These are phyloP conservation scores for Sus cebifrons DNA, from an alignment of 2,797 vertebrate genomes.

Conservation along the genomic window DNA sequence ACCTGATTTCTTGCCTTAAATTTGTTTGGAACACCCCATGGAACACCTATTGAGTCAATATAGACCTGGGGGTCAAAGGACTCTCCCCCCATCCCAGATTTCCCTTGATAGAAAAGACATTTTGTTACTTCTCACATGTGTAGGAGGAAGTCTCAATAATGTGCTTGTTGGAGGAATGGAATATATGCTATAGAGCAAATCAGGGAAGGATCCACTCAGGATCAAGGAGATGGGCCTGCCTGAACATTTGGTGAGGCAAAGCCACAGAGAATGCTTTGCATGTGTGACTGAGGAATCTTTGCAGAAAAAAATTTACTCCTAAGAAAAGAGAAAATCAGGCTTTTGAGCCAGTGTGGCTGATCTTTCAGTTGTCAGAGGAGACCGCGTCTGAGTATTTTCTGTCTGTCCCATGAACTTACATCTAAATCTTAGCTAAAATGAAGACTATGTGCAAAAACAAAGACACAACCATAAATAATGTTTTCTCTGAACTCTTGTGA, in stretches of 20 bases:
- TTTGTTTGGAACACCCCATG: no score
- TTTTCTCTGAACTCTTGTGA: not conserved
- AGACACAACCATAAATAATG: not conserved
- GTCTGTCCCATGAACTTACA: no score
- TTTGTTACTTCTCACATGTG: no score
- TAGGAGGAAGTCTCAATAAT: not conserved
- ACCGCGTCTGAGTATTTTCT: not conserved
- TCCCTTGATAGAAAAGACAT: no score
- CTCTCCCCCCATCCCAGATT: no score
- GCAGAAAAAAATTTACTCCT: not conserved
- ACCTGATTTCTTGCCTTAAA: no score
- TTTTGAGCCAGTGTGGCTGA: fast-evolving
- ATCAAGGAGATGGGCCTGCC: not conserved
- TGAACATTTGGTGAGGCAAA: no score
- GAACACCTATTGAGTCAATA: no score
- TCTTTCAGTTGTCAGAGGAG: not conserved
- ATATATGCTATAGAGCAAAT: not conserved
- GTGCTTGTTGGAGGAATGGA: not conserved
- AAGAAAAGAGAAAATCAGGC: not conserved
- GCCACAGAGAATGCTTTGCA: not conserved
- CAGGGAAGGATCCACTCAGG: no score
- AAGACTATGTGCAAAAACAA: not conserved
- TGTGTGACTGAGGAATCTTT: not conserved
- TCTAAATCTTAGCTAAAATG: not conserved
- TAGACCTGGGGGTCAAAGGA: no score